Evolutionary conservation across 37 sponge, comb jelly and placozoan genomes (phyloP).

Genomic region (Mnemiopsis leidyi): DNA sequence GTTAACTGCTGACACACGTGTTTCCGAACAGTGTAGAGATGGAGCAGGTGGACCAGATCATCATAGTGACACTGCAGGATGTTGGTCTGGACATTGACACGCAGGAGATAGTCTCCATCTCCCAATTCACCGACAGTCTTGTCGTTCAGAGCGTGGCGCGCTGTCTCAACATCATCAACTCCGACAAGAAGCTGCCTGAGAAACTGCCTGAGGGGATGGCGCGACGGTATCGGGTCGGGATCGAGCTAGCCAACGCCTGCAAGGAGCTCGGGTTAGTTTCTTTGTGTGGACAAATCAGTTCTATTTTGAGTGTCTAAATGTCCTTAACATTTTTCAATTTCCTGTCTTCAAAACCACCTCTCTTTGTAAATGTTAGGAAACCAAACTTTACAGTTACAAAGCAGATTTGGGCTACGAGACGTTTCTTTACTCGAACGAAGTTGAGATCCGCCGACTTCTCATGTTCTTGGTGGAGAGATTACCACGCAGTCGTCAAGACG

Average conservation of each 20-base stretch:
- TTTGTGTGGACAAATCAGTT: too few species aligned
- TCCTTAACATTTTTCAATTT: background rate
- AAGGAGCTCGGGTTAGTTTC: conserved; percentile 48
- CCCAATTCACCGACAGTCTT: background rate
- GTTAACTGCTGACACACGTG: too few species aligned
- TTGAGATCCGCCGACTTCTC: conserved; percentile 38
- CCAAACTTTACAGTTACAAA: conserved; percentile 45
- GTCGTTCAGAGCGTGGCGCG: conserved; percentile 22
- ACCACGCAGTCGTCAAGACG: background rate
- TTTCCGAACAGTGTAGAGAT: background rate
- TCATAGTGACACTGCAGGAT: conserved; percentile 19
- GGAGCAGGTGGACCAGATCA: conserved; percentile 62
- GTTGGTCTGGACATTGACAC: background rate
- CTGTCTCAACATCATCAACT: conserved; percentile 48
- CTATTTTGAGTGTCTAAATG: too few species aligned
- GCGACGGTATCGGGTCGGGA: conserved; percentile 9
- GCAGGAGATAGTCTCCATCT: background rate
- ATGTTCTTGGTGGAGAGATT: conserved; percentile 49
- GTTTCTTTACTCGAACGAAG: conserved; percentile 50
- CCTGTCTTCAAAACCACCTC: background rate
- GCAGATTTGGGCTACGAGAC: conserved; percentile 55
- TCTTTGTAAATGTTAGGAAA: background rate
- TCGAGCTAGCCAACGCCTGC: conserved; percentile 41
- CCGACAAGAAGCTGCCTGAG: background rate
- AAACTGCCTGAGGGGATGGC: conserved; percentile 49